Evolutionary conservation across 2,113 vertebrate genomes (phyloP), one percentile per base, ranked within the genome.

Genomic region (Corythornis vintsioides): DNA sequence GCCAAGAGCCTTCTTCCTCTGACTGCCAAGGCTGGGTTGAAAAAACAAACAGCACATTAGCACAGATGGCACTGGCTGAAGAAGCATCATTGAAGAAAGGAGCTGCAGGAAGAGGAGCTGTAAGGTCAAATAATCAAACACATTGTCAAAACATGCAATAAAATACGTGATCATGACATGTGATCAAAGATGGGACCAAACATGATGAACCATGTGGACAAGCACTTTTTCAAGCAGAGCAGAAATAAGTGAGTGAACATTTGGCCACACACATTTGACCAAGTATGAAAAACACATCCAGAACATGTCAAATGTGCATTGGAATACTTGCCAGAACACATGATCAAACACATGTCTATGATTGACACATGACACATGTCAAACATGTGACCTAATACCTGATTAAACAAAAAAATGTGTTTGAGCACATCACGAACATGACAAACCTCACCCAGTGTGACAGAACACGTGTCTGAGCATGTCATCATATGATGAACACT

Each of bases 1-100:
- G 98, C 99, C 99, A 99, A 33, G 99, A 99, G 3, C 99, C 99
- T 89, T 99, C 99, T 92, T 99, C 99, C 96, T 99, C 99, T 0
- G 99, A 99, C 94, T 99, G 99, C 99, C 99, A 99, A 3, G 99
- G 99, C 99, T 99, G 95, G 14, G 25, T 67, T 40, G 48, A 29
- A 60, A 61, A 94, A 48, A 83, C 45, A 96, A 89, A 76, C 4
- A 57, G 5, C 12, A 38, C 3, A 6, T 97, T 48, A 96, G 60
- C 29, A 78, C 15, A 80, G 59, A 76, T 17, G 38, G 77, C 19
- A 76, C 10, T 50, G 50, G 14, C 0, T 11, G 29, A 84, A 42
- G 29, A 80, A 59, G 0, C 10, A 4, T 79, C 31, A 31, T 25
- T 42, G 35, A 53, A 66, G 56, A 79, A 33, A 45, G 57, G n/a